Evolutionary conservation across 2,113 vertebrate genomes (phyloP), one percentile per base, ranked within the genome.

Genomic region (Piaya cayana): DNA sequence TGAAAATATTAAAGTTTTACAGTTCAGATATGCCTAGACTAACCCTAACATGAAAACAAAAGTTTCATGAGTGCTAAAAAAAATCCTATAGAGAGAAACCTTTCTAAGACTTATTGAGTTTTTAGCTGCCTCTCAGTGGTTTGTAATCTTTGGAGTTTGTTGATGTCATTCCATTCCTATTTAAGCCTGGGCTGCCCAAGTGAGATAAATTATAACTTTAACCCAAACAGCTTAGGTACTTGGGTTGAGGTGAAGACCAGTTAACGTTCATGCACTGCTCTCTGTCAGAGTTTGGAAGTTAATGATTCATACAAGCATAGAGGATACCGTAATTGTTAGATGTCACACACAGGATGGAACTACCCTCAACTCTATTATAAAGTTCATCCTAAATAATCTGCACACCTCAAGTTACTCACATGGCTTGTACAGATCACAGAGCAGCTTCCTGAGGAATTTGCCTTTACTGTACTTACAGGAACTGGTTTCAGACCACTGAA

Each of bases 1-100:
- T 76, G 85, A 94, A 53, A 86, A 92, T 95, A 96, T 96, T 97
- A 88, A 94, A 97, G 96, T 96, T 97, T 98, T 97, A 97, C 97
- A 96, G 94, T 93, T 85, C 92, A 91, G 92, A 70, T 94, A 96
- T 74, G 91, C 94, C 82, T 91, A 60, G 64, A 68, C 94, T 92
- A 94, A 90, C 79, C 71, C 90, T 93, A 96, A 92, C 53, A 67
- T 71, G 74, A 97, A 96, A 15, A 8, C 82, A 75, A 81, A 94
- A 95, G 83, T 95, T 97, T 95, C 93, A 91, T 2, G 37, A 82
- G 64, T 72, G 58, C 63, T 93, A 52, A 96, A 95, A 78, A 39
- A 32, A 95, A 84, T 78, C 17, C 59, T 64, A 32, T 1, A 62
- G 45, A 92, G 91, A 83, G 19, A 92, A 84, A 82, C 17, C 50